Conservation (phyloP, 2,797 vertebrate genomes). For the Emydoidea blandingii region DNA sequence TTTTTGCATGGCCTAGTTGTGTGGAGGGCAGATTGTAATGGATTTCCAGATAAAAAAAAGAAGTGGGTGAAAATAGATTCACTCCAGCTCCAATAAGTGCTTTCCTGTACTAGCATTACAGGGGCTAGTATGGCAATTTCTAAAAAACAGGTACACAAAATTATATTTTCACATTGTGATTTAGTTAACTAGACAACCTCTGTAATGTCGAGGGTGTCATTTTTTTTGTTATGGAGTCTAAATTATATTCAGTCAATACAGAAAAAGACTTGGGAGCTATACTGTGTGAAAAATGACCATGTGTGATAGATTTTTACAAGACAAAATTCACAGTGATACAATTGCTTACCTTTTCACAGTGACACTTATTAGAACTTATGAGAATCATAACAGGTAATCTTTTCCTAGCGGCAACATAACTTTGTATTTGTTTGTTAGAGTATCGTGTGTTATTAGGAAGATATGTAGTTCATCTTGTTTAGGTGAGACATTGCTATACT, state of each 20-base stretch:
- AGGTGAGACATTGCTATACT: conserved; percentile 36
- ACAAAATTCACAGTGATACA: conserved; percentile 73
- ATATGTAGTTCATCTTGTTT: conserved; percentile 62
- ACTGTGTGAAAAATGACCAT: conserved; percentile 69
- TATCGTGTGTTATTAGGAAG: conserved; percentile 18
- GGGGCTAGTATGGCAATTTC: background rate
- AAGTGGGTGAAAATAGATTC: background rate
- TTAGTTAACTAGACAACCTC: conserved; percentile 62
- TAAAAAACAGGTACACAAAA: background rate
- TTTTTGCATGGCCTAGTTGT: background rate
- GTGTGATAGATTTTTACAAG: conserved; percentile 72
- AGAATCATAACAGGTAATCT: conserved; percentile 74
- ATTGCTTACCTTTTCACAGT: conserved; percentile 70
- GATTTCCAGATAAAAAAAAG: background rate
- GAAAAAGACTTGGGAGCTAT: conserved; percentile 54
- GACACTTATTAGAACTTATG: conserved; percentile 78
- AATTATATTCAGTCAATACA: conserved; percentile 52
- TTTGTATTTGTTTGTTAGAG: conserved; percentile 63
- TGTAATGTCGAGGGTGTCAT: conserved; percentile 4
- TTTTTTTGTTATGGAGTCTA: conserved; percentile 64
- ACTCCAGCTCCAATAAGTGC: background rate
- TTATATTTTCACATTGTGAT: conserved; percentile 48
- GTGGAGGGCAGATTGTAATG: background rate
- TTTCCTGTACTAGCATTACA: conserved; percentile 1
- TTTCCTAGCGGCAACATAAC: conserved; percentile 60